Evolutionary conservation across 2,113 vertebrate species (phyloP).

Genomic region (Oncorhynchus masou): DNA sequence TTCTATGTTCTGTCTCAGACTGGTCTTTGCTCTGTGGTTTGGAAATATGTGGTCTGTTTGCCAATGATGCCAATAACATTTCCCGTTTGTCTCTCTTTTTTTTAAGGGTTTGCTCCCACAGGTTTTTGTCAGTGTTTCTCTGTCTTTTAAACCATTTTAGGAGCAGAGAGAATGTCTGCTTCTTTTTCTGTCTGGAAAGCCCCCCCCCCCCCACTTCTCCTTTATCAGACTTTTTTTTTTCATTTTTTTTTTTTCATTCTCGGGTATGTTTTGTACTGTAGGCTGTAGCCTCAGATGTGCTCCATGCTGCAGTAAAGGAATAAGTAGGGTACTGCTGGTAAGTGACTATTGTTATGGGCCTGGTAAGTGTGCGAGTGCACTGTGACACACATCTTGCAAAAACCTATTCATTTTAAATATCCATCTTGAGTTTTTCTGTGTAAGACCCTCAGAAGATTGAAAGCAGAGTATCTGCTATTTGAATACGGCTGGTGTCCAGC

Average conservation of each 20-base stretch:
- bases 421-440: constrained; percentile 80
- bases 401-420: constrained; percentile 63
- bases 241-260: constrained; percentile 68
- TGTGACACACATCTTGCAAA: constrained; percentile 72
- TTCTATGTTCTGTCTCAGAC: constrained; percentile 68
- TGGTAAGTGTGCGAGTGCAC: constrained; percentile 87
- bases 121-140: constrained; percentile 67
- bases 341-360: constrained; percentile 85
- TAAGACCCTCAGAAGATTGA: constrained; percentile 75
- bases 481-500: constrained; percentile 67
- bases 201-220: constrained; percentile 41
- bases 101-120: constrained; percentile 70
- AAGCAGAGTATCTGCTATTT: constrained; percentile 44
- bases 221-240: constrained; percentile 42
- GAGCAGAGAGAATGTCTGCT: constrained; percentile 57
- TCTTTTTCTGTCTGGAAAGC: constrained; percentile 64
- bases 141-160: constrained; percentile 65
- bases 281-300: constrained; percentile 86
- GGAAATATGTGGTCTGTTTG: constrained; percentile 83
- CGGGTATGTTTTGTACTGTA: constrained; percentile 87
- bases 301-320: constrained; percentile 89
- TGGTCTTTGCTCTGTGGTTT: constrained; percentile 79
- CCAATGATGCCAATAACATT: constrained; percentile 64
- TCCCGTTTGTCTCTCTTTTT: constrained; percentile 67
- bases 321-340: constrained; percentile 88